phyloP scores from a whole-genome alignment of 2,113 vertebrate species.

The Lamprotornis superbus region DNA sequence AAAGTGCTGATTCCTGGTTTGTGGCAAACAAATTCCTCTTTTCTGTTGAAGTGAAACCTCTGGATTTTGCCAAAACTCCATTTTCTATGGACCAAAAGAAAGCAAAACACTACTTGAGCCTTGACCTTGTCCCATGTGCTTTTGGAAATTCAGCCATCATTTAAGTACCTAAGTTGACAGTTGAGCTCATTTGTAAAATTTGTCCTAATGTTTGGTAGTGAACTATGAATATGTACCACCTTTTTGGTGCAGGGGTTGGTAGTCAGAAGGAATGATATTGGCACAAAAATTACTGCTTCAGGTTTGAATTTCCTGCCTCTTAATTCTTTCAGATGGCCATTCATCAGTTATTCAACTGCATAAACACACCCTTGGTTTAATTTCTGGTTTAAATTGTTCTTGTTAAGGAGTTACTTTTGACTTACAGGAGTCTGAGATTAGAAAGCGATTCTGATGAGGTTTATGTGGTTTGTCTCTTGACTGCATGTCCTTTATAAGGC shows the following conservation, averaged over 20 bases:
- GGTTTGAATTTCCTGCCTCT: neutral
- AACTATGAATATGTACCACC: neutral
- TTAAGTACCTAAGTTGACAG: neutral
- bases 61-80: neutral
- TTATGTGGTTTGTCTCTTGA: neutral
- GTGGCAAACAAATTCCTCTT: neutral
- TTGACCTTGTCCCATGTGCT: neutral
- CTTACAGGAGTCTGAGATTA: neutral
- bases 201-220: neutral
- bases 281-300: neutral
- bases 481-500: neutral
- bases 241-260: neutral
- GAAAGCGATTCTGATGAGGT: neutral
- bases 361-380: neutral
- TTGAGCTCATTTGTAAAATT: neutral
- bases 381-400: neutral
- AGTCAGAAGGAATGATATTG: neutral
- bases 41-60: neutral
- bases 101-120: neutral
- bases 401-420: neutral
- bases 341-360: neutral
- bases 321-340: neutral
- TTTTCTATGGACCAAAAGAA: neutral
- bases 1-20: neutral
- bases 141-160: neutral